Conservation (phyloP, 2,888 invertebrate species). For the Xestobium rufovillosum region DNA sequence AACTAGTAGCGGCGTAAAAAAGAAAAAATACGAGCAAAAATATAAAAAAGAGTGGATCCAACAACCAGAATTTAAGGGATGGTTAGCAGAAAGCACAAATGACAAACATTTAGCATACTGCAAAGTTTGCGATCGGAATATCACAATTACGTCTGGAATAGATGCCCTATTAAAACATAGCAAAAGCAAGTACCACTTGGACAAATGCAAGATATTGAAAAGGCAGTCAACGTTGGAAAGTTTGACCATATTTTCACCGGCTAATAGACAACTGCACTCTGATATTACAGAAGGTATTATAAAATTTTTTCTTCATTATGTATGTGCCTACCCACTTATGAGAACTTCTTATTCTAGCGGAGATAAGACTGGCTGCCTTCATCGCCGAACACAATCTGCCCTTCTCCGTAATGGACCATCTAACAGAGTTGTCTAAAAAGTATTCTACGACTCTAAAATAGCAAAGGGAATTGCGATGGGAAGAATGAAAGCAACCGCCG, state of each 20-base stretch:
- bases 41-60: too few relatives aligned
- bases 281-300: conserved; percentile 11
- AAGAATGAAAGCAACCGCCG: conserved; percentile 22
- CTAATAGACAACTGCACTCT: conserved; percentile 7
- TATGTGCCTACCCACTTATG: too few relatives aligned
- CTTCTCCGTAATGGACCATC: conserved; percentile 23
- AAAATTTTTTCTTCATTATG: background rate
- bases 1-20: too few relatives aligned
- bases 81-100: conserved; percentile 12
- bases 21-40: too few relatives aligned
- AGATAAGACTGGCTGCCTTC: conserved; percentile 20
- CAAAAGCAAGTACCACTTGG: conserved; percentile 8
- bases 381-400: conserved; percentile 27
- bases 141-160: conserved; percentile 15
- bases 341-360: conserved; percentile 10
- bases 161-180: conserved; percentile 17
- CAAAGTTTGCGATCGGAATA: conserved; percentile 14
- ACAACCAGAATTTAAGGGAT: too few relatives aligned
- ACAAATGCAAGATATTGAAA: conserved; percentile 12
- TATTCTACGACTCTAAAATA: conserved; percentile 24
- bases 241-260: conserved; percentile 6
- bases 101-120: conserved; percentile 12
- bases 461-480: conserved; percentile 20
- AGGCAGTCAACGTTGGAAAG: background rate
- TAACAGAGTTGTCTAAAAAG: conserved; percentile 20